phyloP scores from a whole-genome alignment of 2,113 vertebrate genomes.

The Centrocercus urophasianus region DNA sequence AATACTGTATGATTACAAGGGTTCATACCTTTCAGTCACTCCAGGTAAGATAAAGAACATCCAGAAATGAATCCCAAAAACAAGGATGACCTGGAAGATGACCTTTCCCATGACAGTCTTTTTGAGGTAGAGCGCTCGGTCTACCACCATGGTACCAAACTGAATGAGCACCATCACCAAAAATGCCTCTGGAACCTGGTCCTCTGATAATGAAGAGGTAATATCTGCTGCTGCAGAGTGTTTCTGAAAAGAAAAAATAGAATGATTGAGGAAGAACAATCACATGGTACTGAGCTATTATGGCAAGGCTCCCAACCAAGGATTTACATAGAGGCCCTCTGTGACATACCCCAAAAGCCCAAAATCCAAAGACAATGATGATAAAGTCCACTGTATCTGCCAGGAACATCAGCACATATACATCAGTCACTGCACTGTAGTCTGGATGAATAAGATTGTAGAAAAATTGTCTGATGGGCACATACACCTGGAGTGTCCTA shows the following conservation, averaged over 20 bases:
- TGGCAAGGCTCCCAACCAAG: neutral
- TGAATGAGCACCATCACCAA: constrained; percentile 98
- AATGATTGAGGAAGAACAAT: neutral
- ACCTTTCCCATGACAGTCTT: constrained; percentile 97
- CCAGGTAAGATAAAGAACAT: constrained; percentile 98
- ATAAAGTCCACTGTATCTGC: constrained; percentile 97
- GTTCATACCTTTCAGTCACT: constrained; percentile 91
- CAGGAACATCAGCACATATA: constrained; percentile 98
- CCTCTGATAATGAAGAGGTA: constrained; percentile 95
- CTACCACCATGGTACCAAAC: constrained; percentile 98
- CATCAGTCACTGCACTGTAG: constrained; percentile 96
- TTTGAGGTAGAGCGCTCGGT: constrained; percentile 94
- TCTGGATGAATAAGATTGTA: constrained; percentile 97
- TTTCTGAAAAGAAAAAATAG: constrained; percentile 84
- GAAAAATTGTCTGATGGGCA: constrained; percentile 95
- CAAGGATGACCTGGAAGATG: constrained; percentile 95
- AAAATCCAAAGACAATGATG: constrained; percentile 97
- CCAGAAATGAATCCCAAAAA: constrained; percentile 99
- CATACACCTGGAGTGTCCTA: constrained; percentile 90
- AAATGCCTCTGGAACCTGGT: constrained; percentile 95
- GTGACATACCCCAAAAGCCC: constrained; percentile 93
- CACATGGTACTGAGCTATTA: neutral
- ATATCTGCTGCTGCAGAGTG: constrained; percentile 95
- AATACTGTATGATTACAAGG: neutral
- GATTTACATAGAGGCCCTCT: neutral